Evolutionary conservation across 2,888 invertebrate species (phyloP), one percentile per base, ranked within the genome.

Genomic region (Scaeva pyrastri): DNA sequence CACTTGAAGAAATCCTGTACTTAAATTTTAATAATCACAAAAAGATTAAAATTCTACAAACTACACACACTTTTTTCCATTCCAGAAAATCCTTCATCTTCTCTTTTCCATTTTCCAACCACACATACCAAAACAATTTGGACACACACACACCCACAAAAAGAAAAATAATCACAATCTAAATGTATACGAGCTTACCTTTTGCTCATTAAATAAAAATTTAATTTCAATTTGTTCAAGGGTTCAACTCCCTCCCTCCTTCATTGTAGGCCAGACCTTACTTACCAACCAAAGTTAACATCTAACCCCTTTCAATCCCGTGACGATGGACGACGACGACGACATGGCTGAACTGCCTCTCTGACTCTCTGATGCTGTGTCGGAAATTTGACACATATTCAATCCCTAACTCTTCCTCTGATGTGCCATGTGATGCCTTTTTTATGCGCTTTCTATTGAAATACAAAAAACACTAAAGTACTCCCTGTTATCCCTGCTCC

Each of bases 401-500:
- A 66, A 66, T 66, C 19, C 31, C 31, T 45, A 45, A 31, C 45
- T 60, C 56, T 56, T 52, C 60, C 68, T 73, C 41, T 62, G 21
- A n/a, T 68, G 60, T 39, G 19, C n/a, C n/a, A n/a, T n/a, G 11
- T 26, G 52, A 5, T 50, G 39, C 39, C n/a, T 64, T 26, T 31
- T 26, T 1, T 19, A 11, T 26, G 12, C 52, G 6, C 41, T 56
- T 58, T 79, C 71, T 62, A 76, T 76, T 81, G 74, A 74, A 66
- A 45, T 14, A 19, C 7, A 23, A 72, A 73, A 73, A 50, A 74
- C 36, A 45, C 39, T 56, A 41, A 84, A 78, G 68, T 70, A 52
- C 70, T 55, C 55, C 70, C 55, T 77, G 75, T 60, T 80, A 85
- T 85, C 80, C 81, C 77, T 81, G 85, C 72, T 77, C 85, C 81